Conservation (phyloP, 2,797 vertebrate genomes). For the Pogoniulus pusillus region DNA sequence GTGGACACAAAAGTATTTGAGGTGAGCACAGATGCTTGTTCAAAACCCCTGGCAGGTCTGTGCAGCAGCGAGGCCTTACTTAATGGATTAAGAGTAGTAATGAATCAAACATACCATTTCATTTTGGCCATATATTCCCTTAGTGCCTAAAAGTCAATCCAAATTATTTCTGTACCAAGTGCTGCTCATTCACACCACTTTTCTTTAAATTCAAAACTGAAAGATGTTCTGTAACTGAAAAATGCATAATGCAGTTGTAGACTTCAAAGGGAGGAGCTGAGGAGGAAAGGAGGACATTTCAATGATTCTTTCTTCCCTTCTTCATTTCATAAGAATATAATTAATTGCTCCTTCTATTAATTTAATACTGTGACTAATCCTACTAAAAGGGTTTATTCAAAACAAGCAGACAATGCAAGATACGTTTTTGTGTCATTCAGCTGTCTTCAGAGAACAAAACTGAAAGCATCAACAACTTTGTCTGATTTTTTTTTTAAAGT, state of each 20-base stretch:
- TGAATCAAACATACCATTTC: background rate
- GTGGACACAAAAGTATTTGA: background rate
- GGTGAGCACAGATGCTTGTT: background rate
- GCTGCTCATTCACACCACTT: slow-evolving; percentile 11
- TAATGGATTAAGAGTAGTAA: background rate
- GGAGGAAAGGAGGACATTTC: slow-evolving; percentile 14
- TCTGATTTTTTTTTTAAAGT: slow-evolving; percentile 37
- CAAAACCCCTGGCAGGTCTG: background rate
- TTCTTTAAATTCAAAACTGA: slow-evolving; percentile 17
- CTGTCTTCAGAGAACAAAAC: slow-evolving; percentile 64
- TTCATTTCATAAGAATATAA: slow-evolving; percentile 63
- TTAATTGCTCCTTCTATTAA: slow-evolving; percentile 71
- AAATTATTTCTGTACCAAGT: slow-evolving; percentile 22
- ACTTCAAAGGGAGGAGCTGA: slow-evolving; percentile 21
- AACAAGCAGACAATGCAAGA: slow-evolving; percentile 53
- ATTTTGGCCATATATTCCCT: background rate
- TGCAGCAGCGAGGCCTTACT: background rate
- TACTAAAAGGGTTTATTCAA: slow-evolving; percentile 69
- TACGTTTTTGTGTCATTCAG: slow-evolving; percentile 46
- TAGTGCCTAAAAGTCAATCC: background rate
- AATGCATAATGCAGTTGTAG: slow-evolving; percentile 35
- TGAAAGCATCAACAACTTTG: slow-evolving; percentile 56
- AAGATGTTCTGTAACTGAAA: slow-evolving; percentile 49
- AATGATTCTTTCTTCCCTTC: slow-evolving; percentile 58
- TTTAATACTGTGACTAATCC: slow-evolving; percentile 74